Evolutionary conservation across 2,888 invertebrate species (phyloP).

Genomic region (Digitonthophagus gazella): DNA sequence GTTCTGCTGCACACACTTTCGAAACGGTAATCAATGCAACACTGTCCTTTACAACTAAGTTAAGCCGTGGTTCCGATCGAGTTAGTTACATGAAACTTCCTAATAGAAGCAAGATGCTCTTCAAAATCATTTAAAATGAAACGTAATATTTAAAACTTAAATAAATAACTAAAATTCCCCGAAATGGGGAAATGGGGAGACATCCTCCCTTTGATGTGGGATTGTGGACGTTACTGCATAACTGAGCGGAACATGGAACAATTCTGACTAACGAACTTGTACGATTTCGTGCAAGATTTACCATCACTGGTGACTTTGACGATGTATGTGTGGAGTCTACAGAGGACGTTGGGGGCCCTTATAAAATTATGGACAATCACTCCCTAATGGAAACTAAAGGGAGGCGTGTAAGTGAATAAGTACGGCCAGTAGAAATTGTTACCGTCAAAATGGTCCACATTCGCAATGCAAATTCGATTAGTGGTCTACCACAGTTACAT

Average conservation of each 20-base stretch:
- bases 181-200: no score
- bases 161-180: neutral
- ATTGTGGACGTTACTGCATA: neutral
- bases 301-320: constrained; percentile 30
- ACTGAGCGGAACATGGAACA: constrained; percentile 37
- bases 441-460: neutral
- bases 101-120: neutral
- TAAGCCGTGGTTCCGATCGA: neutral
- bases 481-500: no score
- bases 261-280: constrained; percentile 51
- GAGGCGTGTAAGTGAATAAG: neutral
- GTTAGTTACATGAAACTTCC: neutral
- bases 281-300: constrained; percentile 46
- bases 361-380: constrained; percentile 10
- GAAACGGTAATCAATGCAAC: constrained; percentile 12
- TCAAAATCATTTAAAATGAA: neutral
- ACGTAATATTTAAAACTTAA: neutral
- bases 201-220: neutral
- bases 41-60: constrained; percentile 6
- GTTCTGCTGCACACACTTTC: constrained; percentile 5
- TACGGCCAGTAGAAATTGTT: neutral
- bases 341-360: neutral
- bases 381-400: constrained; percentile 6
- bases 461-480: neutral
- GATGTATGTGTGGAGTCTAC: neutral